Conservation (phyloP, 1,140 invertebrate species). For the Lethrus apterus region DNA sequence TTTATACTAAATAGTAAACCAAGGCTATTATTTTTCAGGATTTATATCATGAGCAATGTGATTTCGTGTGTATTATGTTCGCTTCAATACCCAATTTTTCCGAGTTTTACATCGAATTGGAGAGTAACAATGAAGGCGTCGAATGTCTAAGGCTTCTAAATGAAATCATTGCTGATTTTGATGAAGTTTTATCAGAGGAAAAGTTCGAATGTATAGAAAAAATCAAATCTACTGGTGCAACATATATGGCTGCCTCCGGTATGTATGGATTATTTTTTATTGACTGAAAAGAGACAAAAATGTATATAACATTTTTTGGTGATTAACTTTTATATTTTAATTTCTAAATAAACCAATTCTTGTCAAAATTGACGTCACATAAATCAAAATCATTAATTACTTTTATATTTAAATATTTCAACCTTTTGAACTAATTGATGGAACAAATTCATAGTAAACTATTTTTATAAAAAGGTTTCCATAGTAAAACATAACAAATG, state of each 20-base stretch:
- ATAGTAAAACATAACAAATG: no score
- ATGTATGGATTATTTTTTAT: no score
- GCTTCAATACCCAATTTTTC: slow-evolving; percentile 96
- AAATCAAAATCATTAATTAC: background rate
- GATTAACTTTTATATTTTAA: no score
- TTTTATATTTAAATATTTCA: background rate
- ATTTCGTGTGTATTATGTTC: slow-evolving; percentile 91
- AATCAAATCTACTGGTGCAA: slow-evolving; percentile 93
- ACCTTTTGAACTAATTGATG: no score
- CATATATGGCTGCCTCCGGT: slow-evolving; percentile 96
- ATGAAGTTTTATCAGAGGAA: slow-evolving; percentile 80
- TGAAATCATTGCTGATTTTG: slow-evolving; percentile 96
- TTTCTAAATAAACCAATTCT: background rate
- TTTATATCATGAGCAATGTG: slow-evolving; percentile 92
- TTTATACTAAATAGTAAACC: slow-evolving; percentile 13
- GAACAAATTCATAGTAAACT: no score
- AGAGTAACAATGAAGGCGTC: slow-evolving; percentile 90
- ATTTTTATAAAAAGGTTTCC: no score
- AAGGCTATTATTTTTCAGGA: slow-evolving; percentile 60
- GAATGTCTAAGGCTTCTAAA: slow-evolving; percentile 90
- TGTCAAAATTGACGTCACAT: background rate
- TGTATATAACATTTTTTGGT: no score
- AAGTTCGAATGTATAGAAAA: slow-evolving; percentile 90
- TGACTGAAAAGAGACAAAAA: no score
- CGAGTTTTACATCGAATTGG: slow-evolving; percentile 92